Base-by-base conservation (phyloP, 2,113 vertebrate genomes). In the Eptesicus fuscus region DNA sequence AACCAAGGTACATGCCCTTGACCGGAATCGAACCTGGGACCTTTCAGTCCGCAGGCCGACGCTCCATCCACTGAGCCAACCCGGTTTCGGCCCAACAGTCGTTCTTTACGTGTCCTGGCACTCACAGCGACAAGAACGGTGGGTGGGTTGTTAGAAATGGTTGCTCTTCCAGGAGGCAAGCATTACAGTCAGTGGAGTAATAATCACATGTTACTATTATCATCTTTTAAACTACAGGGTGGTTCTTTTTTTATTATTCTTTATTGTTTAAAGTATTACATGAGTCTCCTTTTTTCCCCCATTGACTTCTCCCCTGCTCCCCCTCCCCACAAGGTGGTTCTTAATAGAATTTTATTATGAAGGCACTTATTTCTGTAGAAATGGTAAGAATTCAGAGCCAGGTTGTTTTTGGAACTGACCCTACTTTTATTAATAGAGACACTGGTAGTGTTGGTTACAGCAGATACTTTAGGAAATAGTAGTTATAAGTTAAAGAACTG, bases 341-440 rank as follows among this genome's bases (percentile, higher is more conserved):
- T 86, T 95, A 83, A 78, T 53, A 56, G 67, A 88, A 78, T 77
- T 88, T 76, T 63, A 71, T 83, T 83, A 84, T 44, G 32, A 90
- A 37, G 51, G 25, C 2, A 10, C 80, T 90, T 80, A 67, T 83
- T 74, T 49, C 6, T 92, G 47, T 83, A 84, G 65, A 96, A 44
- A 47, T 61, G 47, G 1, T 84, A 49, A 83, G 56, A 90, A 73
- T 35, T 69, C 47, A 63, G 37, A 92, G 35, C 69, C 61, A 3
- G 74, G 53, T 95, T 88, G 5, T 42, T 96, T 92, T 92, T 94
- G 42, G 91, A 84, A 51, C 10, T 7, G 49, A 47, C 18, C 2
- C 16, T 79, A 9, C 32, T 82, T 88, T 63, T 73, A 32, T 79
- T 78, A 23, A 23, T 70, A 59, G 59, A 28, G 63, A 3, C 65